These are phyloP conservation scores for Turdus rufiventris DNA, from an alignment of 2,113 vertebrate genomes.

Conservation along the genomic window DNA sequence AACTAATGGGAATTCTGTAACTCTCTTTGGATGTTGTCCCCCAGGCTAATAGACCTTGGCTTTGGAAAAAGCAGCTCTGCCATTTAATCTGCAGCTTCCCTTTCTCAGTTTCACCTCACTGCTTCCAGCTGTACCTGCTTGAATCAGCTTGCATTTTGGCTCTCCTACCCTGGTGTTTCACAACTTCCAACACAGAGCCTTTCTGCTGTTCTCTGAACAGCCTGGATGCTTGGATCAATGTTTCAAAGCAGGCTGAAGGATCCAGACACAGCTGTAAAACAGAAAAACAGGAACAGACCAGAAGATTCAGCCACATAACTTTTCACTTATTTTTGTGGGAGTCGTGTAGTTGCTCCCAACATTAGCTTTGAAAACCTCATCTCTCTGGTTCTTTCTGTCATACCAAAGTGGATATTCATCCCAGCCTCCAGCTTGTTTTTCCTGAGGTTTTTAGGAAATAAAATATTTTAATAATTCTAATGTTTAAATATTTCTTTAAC, in stretches of 20 bases:
- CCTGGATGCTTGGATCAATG: neutral
- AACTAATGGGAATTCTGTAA: conserved; percentile 30
- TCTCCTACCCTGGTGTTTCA: neutral
- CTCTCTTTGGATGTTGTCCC: neutral
- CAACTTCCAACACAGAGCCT: neutral
- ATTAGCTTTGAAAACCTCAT: neutral
- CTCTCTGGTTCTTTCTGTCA: neutral
- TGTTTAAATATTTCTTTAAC: neutral
- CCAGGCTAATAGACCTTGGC: conserved; percentile 16
- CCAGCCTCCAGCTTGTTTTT: neutral
- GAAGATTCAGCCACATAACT: neutral
- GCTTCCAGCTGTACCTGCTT: conserved; percentile 35
- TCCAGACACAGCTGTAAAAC: neutral
- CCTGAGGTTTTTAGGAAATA: neutral
- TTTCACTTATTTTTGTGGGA: neutral
- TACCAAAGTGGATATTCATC: neutral
- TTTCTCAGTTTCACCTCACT: neutral
- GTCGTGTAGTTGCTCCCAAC: neutral
- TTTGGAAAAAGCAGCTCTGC: conserved; percentile 30
- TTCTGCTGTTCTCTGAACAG: neutral
- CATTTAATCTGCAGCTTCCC: conserved; percentile 30
- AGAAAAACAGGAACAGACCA: neutral
- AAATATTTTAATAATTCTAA: neutral
- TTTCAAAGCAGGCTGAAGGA: neutral
- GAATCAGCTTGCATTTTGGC: conserved; percentile 18